Conservation (phyloP, 2,888 invertebrate species). For the Ormyrus thymus region DNA sequence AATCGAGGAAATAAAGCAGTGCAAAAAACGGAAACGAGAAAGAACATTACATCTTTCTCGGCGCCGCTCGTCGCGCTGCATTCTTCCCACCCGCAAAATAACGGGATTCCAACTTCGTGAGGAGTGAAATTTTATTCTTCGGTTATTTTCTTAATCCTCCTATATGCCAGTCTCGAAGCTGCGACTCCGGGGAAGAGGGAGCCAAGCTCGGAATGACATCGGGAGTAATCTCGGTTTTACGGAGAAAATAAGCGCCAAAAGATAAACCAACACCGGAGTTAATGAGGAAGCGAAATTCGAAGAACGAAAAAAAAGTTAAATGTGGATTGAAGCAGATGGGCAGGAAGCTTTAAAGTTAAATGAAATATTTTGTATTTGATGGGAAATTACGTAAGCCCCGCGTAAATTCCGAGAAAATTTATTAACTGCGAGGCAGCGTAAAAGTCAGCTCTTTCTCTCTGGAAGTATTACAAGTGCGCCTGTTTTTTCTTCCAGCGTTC, state of each 20-base stretch:
- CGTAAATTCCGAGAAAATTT: no score
- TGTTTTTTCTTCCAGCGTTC: no score
- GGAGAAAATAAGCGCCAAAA: background rate
- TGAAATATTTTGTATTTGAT: no score
- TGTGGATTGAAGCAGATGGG: no score
- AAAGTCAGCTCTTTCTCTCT: no score
- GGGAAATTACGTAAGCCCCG: no score
- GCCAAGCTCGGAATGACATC: background rate
- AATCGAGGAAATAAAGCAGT: background rate
- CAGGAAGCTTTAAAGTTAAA: no score
- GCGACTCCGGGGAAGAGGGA: background rate
- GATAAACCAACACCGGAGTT: background rate
- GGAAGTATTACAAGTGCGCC: no score
- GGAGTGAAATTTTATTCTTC: constrained; percentile 41
- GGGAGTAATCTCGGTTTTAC: constrained; percentile 23
- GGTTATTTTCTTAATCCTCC: constrained; percentile 43
- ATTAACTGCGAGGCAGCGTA: no score
- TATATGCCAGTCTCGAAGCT: background rate
- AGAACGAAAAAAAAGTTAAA: background rate
- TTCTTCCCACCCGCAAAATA: constrained; percentile 10
- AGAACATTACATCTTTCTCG: background rate
- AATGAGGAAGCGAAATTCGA: constrained; percentile 27
- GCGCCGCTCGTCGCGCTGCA: background rate
- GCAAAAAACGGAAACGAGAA: background rate
- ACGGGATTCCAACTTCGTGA: constrained; percentile 30